Base-by-base conservation (phyloP, 1,140 invertebrate genomes). In the Solenopsis invicta region DNA sequence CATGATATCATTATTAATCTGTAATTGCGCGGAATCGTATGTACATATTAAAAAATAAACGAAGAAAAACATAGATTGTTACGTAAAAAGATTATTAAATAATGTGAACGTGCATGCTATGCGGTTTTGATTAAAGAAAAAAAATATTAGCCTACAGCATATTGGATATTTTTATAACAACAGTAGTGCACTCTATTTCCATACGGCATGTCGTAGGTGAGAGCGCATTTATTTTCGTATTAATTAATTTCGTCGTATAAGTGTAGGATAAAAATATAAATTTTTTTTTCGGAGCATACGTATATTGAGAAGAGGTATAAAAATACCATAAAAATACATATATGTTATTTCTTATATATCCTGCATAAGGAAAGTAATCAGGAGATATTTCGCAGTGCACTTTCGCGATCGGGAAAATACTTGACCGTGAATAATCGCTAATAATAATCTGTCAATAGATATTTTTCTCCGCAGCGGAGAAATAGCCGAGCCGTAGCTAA, bases 371-470 rank as follows among this genome's bases (percentile, higher is more conserved):
- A 72, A 72, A 81, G 34, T 52, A 37, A 72, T 1, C 16, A n/a
- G 5, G 21, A 45, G 21, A 74, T 82, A 52, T 56, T 54, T 50
- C 4, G 21, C 61, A 18, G 16, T 54, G 18, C 16, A 74, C 41
- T 82, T 82, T 72, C 21, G 52, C 41, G 29, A 74, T 16, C 52
- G 37, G 37, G 37, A 72, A 81, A 82, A 82, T 56, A 59, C 21
- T 59, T 59, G 18, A 8, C 37, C 54, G 52, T 82, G 80, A 82
- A 82, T 82, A 82, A 74, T 50, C 67, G 52, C 52, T 82, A 74
- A 82, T 72, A 82, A 82, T 82, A 82, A 74, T 71, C 37, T 56
- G 64, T 82, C 67, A 82, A 82, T 82, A 82, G 80, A 82, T 82
- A 82, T 72, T 82, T 72, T 74, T 74, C 24, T 48, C 16, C 67